These are phyloP conservation scores for Aleiodes sp. DNA, from an alignment of 1,140 invertebrate genomes.

Conservation along the genomic window DNA sequence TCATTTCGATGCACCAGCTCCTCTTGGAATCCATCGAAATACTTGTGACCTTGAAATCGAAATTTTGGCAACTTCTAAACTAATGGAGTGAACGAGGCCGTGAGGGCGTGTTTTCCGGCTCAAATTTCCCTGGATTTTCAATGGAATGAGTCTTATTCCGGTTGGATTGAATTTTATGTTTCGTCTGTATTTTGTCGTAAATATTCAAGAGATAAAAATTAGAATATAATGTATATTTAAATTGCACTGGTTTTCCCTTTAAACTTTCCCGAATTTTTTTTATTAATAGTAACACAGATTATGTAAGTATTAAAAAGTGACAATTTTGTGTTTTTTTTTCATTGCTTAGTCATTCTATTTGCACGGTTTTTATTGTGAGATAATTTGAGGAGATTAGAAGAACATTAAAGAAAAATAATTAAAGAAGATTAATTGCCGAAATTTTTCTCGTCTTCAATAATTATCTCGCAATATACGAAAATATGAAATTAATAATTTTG, in stretches of 20 bases:
- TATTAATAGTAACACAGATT: slow-evolving; percentile 1
- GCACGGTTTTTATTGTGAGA: not conserved
- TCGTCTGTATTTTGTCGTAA: not conserved
- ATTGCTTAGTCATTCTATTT: no score
- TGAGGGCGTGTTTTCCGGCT: not conserved
- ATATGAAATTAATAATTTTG: not conserved
- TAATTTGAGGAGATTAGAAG: no score
- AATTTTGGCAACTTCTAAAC: not conserved
- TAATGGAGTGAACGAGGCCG: not conserved
- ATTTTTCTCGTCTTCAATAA: not conserved
- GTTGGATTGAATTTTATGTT: not conserved
- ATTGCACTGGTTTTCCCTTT: slow-evolving; percentile 2
- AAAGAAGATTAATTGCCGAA: no score
- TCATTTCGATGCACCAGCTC: not conserved
- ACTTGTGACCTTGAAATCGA: not conserved
- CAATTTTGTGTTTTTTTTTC: not conserved
- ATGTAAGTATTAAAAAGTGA: slow-evolving; percentile 10
- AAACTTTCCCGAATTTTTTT: not conserved
- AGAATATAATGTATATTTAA: slow-evolving; percentile 10
- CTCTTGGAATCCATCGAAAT: no score
- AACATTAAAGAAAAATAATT: no score
- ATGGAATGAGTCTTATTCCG: not conserved
- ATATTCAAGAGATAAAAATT: not conserved
- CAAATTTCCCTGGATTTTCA: not conserved
- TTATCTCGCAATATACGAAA: not conserved